Evolutionary conservation across 2,888 invertebrate genomes (phyloP), one percentile per base, ranked within the genome.

Genomic region (Xiphydria camelus): DNA sequence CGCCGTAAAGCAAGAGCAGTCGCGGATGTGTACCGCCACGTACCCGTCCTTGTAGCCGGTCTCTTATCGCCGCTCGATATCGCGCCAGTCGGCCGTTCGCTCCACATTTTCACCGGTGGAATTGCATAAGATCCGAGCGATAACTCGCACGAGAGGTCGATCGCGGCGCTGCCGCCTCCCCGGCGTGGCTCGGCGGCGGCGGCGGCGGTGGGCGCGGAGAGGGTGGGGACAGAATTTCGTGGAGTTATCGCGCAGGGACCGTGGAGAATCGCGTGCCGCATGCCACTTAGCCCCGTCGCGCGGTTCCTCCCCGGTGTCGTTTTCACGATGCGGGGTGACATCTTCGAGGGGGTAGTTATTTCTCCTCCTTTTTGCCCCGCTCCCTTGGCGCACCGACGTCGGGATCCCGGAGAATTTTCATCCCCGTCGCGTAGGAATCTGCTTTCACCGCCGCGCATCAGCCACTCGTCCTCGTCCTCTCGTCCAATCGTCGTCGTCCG

Each of bases 41-140:
- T n/a, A n/a, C n/a, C n/a, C n/a, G n/a, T n/a, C n/a, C n/a, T n/a
- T n/a, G n/a, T n/a, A n/a, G n/a, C n/a, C n/a, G n/a, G n/a, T n/a
- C n/a, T n/a, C n/a, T n/a, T 61, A 64, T 65, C 62, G 33, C 17
- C 35, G 46, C 43, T 51, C 58, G 53, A 63, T 58, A 64, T 59
- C 63, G 41, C 54, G 50, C 21, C 35, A 36, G 36, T 25, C 37
- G 26, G 50, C 57, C 51, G 55, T 56, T 62, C 61, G 59, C 61
- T 66, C 61, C 60, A 62, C 66, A 65, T 68, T 71, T 64, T 68
- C 65, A 52, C 59, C 57, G 57, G 47, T 59, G 65, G 60, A 70
- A 69, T 70, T 64, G 63, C 66, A 62, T 56, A 64, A 69, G 69
- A 69, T 70, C 58, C n/a, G 64, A 66, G 57, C 64, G 69, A 69